Percentiles rank a stretch among this genome's conserved stretches.
phyloP scores from a whole-genome alignment of 2,113 vertebrate species.

The Bujurquina vittata region DNA sequence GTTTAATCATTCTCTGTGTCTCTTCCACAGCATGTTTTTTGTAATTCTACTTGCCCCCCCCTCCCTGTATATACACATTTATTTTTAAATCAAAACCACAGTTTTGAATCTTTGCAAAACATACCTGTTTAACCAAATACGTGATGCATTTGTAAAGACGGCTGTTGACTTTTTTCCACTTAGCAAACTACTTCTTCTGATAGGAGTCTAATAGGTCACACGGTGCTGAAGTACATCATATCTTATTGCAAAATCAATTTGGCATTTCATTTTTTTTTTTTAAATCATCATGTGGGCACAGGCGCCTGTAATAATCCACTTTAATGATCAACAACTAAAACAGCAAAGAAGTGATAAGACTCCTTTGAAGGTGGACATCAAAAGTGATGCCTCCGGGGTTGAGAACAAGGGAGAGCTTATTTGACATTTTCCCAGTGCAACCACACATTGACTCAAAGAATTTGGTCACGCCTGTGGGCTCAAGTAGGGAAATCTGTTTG shows the following conservation, averaged over 20 bases:
- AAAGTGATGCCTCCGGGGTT: conserved; percentile 65
- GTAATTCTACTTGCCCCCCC: not conserved
- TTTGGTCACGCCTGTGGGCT: conserved; percentile 56
- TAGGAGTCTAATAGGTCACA: conserved; percentile 8
- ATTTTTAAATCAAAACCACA: not conserved
- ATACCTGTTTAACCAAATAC: not conserved
- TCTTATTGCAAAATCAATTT: conserved; percentile 48
- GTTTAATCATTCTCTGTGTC: too few species aligned
- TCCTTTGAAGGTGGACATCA: conserved; percentile 73
- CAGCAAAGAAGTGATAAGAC: conserved; percentile 59
- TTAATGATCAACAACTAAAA: conserved; percentile 69
- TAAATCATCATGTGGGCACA: conserved; percentile 37
- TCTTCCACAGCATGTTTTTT: not conserved
- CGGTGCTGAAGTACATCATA: conserved; percentile 20
- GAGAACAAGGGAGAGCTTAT: conserved; percentile 62
- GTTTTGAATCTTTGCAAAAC: not conserved
- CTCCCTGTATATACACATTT: accelerated
- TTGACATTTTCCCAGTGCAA: conserved; percentile 59
- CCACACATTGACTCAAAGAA: conserved; percentile 61
- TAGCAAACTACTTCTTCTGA: not conserved
- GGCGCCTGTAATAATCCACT: conserved; percentile 39
- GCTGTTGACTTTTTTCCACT: not conserved
- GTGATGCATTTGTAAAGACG: not conserved
- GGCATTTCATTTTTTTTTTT: conserved; percentile 52
- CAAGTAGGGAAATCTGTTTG: conserved; percentile 54